Evolutionary conservation across 2,113 vertebrate genomes (phyloP).

Genomic region (Eonycteris spelaea): DNA sequence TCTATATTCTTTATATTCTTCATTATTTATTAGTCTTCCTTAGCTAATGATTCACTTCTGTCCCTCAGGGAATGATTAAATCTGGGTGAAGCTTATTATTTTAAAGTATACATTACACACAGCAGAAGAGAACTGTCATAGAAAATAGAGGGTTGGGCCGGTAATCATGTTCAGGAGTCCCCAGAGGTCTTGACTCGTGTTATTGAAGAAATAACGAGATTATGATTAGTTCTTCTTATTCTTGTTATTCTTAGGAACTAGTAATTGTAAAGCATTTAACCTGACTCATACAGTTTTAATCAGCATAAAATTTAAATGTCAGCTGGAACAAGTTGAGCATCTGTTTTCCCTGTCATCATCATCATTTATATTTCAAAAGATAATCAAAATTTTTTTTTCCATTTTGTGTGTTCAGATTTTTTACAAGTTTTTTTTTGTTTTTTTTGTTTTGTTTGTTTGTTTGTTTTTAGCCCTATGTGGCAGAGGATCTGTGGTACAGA

Average conservation of each 20-base stretch:
- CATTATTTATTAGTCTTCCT: neutral
- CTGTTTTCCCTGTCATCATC: neutral
- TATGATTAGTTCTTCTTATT: neutral
- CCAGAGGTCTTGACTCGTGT: neutral
- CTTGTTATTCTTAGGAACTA: neutral
- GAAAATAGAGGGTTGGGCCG: neutral
- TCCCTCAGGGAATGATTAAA: neutral
- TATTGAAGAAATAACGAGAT: neutral
- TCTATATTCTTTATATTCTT: neutral
- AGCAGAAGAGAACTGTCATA: neutral
- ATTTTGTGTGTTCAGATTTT: neutral
- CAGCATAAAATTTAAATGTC: neutral
- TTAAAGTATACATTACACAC: neutral
- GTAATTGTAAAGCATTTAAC: neutral
- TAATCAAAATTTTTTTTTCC: neutral
- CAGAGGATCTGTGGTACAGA: neutral
- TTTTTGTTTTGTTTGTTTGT: neutral
- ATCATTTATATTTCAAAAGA: neutral
- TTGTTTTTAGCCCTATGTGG: neutral
- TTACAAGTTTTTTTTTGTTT: neutral
- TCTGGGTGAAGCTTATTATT: slow-evolving; percentile 9
- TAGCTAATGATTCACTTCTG: neutral
- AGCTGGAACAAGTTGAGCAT: neutral
- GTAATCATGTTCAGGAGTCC: neutral
- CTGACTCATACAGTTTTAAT: neutral